phyloP scores from a whole-genome alignment of 2,888 invertebrate genomes.

The Polietes domitor region DNA sequence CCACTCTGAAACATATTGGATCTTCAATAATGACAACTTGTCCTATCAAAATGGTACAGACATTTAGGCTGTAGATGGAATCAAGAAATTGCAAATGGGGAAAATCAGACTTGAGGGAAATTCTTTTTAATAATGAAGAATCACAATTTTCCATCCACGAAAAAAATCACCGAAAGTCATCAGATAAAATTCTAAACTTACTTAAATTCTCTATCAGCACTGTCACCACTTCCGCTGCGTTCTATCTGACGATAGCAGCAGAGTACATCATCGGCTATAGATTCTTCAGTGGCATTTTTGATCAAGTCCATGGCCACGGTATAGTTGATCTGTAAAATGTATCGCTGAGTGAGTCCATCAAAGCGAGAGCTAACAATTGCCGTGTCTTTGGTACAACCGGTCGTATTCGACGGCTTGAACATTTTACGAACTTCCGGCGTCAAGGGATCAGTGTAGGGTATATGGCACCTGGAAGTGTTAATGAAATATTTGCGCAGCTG shows the following conservation, averaged over 20 bases:
- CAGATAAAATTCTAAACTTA: slow-evolving; percentile 63
- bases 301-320: slow-evolving; percentile 45
- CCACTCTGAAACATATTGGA: too few relatives aligned
- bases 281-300: slow-evolving; percentile 31
- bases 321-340: slow-evolving; percentile 72
- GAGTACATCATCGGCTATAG: slow-evolving; percentile 66
- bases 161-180: too few relatives aligned
- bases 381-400: slow-evolving; percentile 80
- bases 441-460: slow-evolving; percentile 84
- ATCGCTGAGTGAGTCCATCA: slow-evolving; percentile 67
- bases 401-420: slow-evolving; percentile 80
- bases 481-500: slow-evolving; percentile 73
- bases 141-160: too few relatives aligned
- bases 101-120: too few relatives aligned
- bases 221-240: slow-evolving; percentile 72
- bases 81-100: too few relatives aligned
- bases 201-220: slow-evolving; percentile 74
- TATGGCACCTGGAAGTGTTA: slow-evolving; percentile 83
- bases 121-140: too few relatives aligned
- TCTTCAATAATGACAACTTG: too few relatives aligned
- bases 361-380: slow-evolving; percentile 73
- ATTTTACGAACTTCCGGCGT: slow-evolving; percentile 81
- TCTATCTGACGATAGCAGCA: slow-evolving; percentile 77
- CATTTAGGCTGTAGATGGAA: too few relatives aligned
- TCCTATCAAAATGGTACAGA: too few relatives aligned